These are phyloP conservation scores for Naso thynnoides DNA, from an alignment of 2,797 vertebrate species.

Conservation along the genomic window DNA sequence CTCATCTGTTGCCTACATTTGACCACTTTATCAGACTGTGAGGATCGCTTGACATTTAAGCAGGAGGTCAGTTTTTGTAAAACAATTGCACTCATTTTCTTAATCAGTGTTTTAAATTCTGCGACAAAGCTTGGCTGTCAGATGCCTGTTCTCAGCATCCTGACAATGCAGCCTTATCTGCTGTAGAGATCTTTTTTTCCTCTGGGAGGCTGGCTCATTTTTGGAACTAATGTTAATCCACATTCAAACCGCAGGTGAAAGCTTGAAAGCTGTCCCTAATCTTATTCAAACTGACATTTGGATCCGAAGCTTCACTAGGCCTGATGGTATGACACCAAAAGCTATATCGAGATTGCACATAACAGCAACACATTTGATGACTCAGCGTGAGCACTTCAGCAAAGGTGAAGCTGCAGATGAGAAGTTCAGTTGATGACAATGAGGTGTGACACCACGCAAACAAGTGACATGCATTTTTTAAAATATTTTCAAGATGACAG, in stretches of 20 bases:
- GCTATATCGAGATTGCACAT: conserved; percentile 10
- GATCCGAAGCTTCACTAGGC: background rate
- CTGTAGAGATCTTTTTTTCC: background rate
- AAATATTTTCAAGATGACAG: background rate
- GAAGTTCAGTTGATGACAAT: background rate
- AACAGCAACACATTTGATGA: conserved; percentile 39
- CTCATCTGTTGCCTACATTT: background rate
- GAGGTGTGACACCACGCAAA: background rate
- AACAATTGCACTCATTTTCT: background rate
- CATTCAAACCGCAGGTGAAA: conserved; percentile 2
- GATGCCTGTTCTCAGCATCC: background rate
- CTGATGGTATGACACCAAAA: background rate
- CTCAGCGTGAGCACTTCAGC: background rate
- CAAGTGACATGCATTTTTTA: background rate
- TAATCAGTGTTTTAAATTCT: background rate
- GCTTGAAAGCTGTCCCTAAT: background rate
- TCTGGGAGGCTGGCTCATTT: background rate
- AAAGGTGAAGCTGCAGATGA: conserved; percentile 8
- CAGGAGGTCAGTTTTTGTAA: background rate
- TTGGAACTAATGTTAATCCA: background rate
- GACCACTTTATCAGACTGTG: background rate
- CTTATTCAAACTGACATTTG: conserved; percentile 12
- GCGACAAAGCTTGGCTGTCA: background rate
- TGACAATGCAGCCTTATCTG: background rate
- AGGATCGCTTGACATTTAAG: background rate